Evolutionary conservation across 1,140 invertebrate species (phyloP).

Genomic region (Achatina immaculata): DNA sequence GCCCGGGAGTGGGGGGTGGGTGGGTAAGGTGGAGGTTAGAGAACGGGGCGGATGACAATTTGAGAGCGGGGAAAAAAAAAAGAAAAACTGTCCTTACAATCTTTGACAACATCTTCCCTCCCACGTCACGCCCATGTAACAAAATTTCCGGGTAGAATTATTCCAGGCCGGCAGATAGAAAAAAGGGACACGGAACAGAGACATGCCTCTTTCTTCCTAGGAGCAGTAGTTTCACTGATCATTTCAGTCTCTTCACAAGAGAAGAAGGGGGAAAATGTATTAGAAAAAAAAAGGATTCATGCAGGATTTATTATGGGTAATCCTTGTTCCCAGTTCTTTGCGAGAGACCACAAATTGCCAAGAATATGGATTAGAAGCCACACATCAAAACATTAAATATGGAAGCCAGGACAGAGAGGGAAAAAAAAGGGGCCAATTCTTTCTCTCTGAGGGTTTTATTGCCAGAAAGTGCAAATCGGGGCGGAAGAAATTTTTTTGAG

Average conservation of each 20-base stretch:
- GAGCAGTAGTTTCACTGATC: not conserved
- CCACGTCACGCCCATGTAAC: no score
- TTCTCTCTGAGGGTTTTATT: not conserved
- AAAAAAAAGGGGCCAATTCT: not conserved
- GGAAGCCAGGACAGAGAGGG: not conserved
- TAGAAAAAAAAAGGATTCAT: not conserved
- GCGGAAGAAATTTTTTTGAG: slow-evolving; percentile 10
- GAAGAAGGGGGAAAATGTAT: not conserved
- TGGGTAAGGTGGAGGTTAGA: not conserved
- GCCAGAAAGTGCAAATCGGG: not conserved
- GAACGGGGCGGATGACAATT: not conserved
- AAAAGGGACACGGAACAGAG: no score
- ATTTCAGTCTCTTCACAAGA: not conserved
- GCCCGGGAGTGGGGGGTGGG: not conserved
- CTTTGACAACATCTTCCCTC: no score
- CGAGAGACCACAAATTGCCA: not conserved
- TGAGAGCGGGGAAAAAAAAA: not conserved
- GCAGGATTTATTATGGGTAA: not conserved
- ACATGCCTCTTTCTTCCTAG: no score
- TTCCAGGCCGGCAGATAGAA: no score
- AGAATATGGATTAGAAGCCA: not conserved
- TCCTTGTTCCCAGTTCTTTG: not conserved
- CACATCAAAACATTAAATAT: not conserved
- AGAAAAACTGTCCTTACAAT: no score
- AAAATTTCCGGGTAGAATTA: no score